Evolutionary conservation across 2,113 vertebrate species (phyloP).

Genomic region (Pachycephala philippinensis): DNA sequence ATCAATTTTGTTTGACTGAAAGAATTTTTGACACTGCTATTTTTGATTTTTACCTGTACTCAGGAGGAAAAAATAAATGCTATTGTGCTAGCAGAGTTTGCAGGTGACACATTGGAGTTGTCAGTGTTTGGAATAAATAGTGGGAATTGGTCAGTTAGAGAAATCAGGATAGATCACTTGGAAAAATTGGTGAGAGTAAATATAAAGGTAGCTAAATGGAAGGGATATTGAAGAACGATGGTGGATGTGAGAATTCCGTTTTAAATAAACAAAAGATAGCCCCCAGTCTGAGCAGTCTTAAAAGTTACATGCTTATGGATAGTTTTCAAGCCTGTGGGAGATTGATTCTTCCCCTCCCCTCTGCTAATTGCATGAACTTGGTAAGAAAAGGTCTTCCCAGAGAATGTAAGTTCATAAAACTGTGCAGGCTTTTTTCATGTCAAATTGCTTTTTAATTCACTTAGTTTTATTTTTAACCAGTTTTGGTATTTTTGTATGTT

Average conservation of each 20-base stretch:
- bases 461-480: background rate
- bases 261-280: background rate
- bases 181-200: background rate
- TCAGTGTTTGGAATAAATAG: background rate
- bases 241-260: background rate
- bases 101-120: background rate
- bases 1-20: background rate
- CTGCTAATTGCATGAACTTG: background rate
- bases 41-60: background rate
- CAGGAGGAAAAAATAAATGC: background rate
- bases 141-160: background rate
- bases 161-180: background rate
- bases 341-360: background rate
- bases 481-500: fast-evolving
- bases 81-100: background rate
- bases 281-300: background rate
- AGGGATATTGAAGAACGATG: background rate
- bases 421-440: background rate
- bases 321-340: background rate
- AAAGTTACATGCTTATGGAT: background rate
- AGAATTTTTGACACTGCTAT: background rate
- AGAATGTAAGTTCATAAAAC: background rate
- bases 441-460: background rate
- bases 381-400: background rate
- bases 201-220: background rate